phyloP scores from a whole-genome alignment of 2,888 invertebrate species.

The Alloplasta piceator region DNA sequence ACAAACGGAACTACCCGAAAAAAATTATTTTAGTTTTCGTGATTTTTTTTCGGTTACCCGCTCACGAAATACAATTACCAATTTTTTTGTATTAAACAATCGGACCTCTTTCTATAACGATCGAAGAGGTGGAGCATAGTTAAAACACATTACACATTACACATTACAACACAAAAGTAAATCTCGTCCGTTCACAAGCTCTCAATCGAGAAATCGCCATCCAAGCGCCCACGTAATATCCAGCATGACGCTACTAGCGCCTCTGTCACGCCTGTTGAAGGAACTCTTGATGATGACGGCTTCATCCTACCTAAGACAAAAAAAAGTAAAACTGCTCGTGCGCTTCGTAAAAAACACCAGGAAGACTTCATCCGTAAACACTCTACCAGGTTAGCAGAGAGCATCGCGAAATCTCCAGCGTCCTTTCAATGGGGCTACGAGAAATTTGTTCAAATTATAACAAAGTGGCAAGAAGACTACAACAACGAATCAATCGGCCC shows the following conservation, averaged over 20 bases:
- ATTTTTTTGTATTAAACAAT: too few species aligned
- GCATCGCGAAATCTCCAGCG: background rate
- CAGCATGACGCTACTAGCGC: background rate
- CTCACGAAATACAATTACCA: too few species aligned
- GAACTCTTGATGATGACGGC: background rate
- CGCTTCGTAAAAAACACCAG: background rate
- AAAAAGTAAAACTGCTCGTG: slow-evolving; percentile 3
- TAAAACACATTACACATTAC: too few species aligned
- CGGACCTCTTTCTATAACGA: too few species aligned
- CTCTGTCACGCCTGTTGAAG: background rate
- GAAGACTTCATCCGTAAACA: slow-evolving; percentile 4
- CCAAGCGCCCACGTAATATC: background rate
- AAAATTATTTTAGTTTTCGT: too few species aligned
- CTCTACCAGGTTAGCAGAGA: background rate
- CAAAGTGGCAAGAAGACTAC: slow-evolving; percentile 1
- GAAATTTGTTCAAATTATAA: background rate
- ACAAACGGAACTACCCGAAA: too few species aligned
- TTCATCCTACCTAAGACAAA: slow-evolving; percentile 12
- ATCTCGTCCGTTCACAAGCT: too few species aligned
- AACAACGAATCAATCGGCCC: background rate
- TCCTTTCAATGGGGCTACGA: slow-evolving; percentile 17
- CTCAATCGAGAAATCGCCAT: too few species aligned
- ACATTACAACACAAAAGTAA: too few species aligned
- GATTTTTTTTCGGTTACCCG: too few species aligned
- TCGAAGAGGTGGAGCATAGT: too few species aligned